Evolutionary conservation across 2,113 vertebrate species (phyloP), one percentile per base, ranked within the genome.

Genomic region (Myiozetetes cayanensis): DNA sequence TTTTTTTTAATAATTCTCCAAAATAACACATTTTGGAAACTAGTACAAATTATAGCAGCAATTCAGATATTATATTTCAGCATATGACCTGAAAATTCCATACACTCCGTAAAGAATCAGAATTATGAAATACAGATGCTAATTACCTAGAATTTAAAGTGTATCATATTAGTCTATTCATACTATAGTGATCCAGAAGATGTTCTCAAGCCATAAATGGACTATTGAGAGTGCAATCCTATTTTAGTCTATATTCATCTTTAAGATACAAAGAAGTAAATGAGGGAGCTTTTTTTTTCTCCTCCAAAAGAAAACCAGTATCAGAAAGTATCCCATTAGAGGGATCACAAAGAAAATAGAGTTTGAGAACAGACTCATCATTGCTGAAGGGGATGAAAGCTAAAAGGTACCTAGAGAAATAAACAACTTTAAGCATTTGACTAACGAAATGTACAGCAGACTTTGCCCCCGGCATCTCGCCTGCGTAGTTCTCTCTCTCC

Each of bases 371-470:
- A 84, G 62, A 73, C 4, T 79, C n/a, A 72, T 79, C 62, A 33
- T 41, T 85, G 76, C 83, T 90, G 76, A 80, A 85, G 72, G 58
- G 78, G 9, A 67, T 65, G 53, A 84, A 94, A 86, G 41, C 65
- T 89, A 94, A 92, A 84, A 93, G 65, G 46, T 50, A 93, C 52
- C 78, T 27, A 86, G 56, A 85, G 44, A 92, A 86, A 87, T 49
- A 92, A 90, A 50, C 49, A 86, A 43, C 88, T 87, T 90, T 28
- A 78, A 89, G 68, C 56, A 94, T 43, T 46, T 66, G 44, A 70
- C 83, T 90, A 93, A 90, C n/a, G 25, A 94, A 86, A 92, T 23
- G 37, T 35, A 86, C 73, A 90, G 68, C 83, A 93, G 79, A 80
- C 44, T 93, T 79, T 61, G 85, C 85, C 88, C 78, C 31, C 0